phyloP scores from a whole-genome alignment of 1,140 invertebrate genomes.

The Paralvinella palmiformis region DNA sequence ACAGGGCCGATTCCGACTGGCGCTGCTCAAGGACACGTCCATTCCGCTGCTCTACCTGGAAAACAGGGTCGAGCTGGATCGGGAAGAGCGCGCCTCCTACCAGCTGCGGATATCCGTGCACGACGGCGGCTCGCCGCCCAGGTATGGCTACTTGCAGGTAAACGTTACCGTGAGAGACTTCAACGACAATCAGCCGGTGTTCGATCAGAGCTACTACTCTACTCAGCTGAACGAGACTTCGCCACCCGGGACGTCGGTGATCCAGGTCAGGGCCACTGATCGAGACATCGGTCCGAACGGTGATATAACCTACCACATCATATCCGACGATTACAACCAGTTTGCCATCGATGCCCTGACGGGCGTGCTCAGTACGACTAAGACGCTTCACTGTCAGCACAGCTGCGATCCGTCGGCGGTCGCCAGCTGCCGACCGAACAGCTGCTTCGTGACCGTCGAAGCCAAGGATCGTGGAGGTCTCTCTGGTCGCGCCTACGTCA shows the following conservation, averaged over 20 bases:
- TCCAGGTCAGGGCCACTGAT: conserved; percentile 84
- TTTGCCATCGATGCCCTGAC: conserved; percentile 84
- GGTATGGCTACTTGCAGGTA: conserved; percentile 63
- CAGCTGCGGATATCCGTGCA: conserved; percentile 72
- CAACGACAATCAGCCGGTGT: conserved; percentile 84
- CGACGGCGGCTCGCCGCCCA: conserved; percentile 66
- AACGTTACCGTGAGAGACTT: conserved; percentile 60
- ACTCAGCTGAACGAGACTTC: conserved; percentile 17
- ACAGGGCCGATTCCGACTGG: conserved; percentile 78
- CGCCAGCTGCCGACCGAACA: conserved; percentile 66
- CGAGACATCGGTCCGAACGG: conserved; percentile 84
- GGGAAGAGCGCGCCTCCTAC: conserved; percentile 72
- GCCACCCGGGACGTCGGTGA: conserved; percentile 69
- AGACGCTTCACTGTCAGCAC: conserved; percentile 9
- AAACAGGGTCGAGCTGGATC: conserved; percentile 72
- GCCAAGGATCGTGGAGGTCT: conserved; percentile 83
- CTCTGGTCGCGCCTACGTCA: conserved; percentile 88
- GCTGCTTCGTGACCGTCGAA: conserved; percentile 87
- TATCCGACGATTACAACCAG: conserved; percentile 75
- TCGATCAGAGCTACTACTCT: conserved; percentile 61
- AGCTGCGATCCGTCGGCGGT: conserved; percentile 43
- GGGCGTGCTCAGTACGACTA: conserved; percentile 64
- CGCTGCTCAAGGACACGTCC: conserved; percentile 74
- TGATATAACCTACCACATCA: conserved; percentile 74
- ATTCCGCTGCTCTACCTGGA: conserved; percentile 25